These are phyloP conservation scores for Chaetura pelagica DNA, from an alignment of 2,113 vertebrate species.

Conservation along the genomic window DNA sequence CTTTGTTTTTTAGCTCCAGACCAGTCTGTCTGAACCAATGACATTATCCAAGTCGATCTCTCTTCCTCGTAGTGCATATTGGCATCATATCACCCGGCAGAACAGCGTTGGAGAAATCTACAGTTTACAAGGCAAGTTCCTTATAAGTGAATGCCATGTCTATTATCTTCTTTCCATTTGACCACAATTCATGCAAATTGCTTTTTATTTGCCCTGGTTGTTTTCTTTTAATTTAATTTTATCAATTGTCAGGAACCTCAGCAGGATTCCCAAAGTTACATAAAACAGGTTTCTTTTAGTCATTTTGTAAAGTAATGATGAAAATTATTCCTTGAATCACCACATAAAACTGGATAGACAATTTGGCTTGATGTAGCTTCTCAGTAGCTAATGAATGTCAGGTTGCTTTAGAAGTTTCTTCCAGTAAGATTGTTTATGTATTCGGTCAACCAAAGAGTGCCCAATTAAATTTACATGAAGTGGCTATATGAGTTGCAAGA, in stretches of 20 bases:
- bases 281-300: slow-evolving; percentile 35
- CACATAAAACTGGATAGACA: slow-evolving; percentile 9
- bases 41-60: slow-evolving; percentile 94
- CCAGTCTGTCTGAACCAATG: slow-evolving; percentile 85
- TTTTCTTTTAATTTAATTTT: slow-evolving; percentile 46
- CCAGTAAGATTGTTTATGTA: neutral
- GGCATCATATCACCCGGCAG: slow-evolving; percentile 98
- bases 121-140: slow-evolving; percentile 93
- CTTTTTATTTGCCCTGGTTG: neutral
- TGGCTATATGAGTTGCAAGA: neutral
- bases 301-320: slow-evolving; percentile 24
- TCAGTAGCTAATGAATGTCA: slow-evolving; percentile 34
- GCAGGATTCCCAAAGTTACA: slow-evolving; percentile 24
- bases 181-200: slow-evolving; percentile 1
- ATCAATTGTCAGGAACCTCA: slow-evolving; percentile 22
- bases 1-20: slow-evolving; percentile 87
- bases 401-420: neutral
- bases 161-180: neutral
- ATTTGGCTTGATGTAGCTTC: slow-evolving; percentile 22
- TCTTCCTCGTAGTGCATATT: slow-evolving; percentile 95
- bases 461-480: slow-evolving; percentile 44
- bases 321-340: slow-evolving; percentile 53
- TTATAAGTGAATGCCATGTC: neutral
- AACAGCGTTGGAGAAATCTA: slow-evolving; percentile 97
- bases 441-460: slow-evolving; percentile 35